Conservation (phyloP, 2,797 vertebrate species). For the Falco concolor region DNA sequence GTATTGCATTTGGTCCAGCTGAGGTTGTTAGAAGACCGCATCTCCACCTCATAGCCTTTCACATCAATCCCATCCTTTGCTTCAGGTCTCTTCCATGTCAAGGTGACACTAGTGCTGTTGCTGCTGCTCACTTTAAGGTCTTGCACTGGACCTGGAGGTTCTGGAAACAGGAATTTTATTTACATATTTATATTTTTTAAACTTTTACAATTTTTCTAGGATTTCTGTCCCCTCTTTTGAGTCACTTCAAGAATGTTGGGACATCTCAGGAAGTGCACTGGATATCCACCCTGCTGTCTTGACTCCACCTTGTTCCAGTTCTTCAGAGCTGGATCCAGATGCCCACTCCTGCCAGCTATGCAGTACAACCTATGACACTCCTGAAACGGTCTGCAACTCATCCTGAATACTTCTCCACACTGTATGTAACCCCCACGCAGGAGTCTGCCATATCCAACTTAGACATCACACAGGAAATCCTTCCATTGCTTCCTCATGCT, state of each 20-base stretch:
- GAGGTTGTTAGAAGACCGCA: conserved; percentile 66
- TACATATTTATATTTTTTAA: not conserved
- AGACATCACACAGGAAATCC: not conserved
- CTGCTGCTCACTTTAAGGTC: conserved; percentile 80
- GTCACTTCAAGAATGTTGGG: not conserved
- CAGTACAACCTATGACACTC: not conserved
- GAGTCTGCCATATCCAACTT: not conserved
- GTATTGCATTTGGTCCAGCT: conserved; percentile 81
- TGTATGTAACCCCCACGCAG: not conserved
- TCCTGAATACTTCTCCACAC: not conserved
- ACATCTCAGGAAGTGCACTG: not conserved
- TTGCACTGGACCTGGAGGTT: conserved; percentile 78
- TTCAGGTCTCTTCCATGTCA: conserved; percentile 82
- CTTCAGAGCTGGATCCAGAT: not conserved
- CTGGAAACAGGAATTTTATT: conserved; percentile 66
- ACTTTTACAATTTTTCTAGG: not conserved
- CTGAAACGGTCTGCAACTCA: not conserved
- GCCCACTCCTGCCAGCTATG: not conserved
- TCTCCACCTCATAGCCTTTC: conserved; percentile 83
- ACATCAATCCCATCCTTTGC: conserved; percentile 68
- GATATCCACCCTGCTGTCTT: not conserved
- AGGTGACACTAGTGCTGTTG: conserved; percentile 73
- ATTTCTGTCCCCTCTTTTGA: not conserved
- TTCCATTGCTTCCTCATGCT: not conserved
- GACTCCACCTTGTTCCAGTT: not conserved